Conservation (phyloP, 2,113 vertebrate genomes). For the Suricata suricatta region DNA sequence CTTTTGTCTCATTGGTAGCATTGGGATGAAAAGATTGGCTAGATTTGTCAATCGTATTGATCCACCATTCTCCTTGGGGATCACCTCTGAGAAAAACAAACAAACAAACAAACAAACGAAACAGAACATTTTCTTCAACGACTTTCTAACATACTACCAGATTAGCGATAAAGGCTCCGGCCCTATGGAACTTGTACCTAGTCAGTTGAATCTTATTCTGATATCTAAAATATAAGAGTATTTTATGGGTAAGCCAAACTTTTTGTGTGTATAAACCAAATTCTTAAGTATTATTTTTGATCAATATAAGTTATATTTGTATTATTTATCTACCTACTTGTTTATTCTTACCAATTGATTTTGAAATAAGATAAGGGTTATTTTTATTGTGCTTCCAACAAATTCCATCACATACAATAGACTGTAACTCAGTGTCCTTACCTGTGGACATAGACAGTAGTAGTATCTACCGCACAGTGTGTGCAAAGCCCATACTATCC, state of each 20-base stretch:
- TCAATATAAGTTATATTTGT: neutral
- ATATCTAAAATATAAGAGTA: neutral
- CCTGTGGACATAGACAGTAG: neutral
- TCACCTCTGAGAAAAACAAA: neutral
- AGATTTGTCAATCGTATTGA: neutral
- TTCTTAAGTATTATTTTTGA: neutral
- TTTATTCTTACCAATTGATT: neutral
- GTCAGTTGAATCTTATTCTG: neutral
- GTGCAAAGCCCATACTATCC: accelerated
- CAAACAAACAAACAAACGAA: neutral
- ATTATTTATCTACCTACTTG: neutral
- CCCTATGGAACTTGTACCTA: neutral
- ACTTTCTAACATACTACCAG: neutral
- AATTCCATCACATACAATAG: neutral
- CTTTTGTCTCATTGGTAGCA: neutral
- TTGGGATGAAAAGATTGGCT: neutral
- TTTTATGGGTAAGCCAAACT: neutral
- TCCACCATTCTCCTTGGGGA: neutral
- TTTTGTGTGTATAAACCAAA: neutral
- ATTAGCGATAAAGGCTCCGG: neutral
- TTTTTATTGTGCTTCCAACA: neutral
- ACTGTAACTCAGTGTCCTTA: neutral
- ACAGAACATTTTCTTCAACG: neutral
- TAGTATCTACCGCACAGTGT: neutral
- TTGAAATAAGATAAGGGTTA: neutral